Percentiles rank a stretch among this genome's conserved stretches.
Evolutionary conservation across 1,140 invertebrate genomes (phyloP).

Genomic region (Ceratina australensis): DNA sequence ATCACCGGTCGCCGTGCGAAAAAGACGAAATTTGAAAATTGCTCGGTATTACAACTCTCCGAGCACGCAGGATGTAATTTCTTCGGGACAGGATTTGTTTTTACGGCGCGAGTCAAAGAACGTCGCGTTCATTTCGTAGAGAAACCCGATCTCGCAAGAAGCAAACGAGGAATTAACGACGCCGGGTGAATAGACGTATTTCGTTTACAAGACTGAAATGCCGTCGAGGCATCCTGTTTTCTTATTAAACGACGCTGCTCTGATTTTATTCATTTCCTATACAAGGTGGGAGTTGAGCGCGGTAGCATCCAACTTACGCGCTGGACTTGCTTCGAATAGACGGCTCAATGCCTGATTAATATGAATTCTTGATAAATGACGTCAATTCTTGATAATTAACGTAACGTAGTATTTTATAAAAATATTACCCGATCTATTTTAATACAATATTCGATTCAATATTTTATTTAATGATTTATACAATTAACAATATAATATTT

Average conservation of each 20-base stretch:
- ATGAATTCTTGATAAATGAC: too few species aligned
- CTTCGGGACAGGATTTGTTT: constrained; percentile 25
- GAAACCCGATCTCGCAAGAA: constrained; percentile 8
- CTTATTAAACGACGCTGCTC: neutral
- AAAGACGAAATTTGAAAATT: constrained; percentile 9
- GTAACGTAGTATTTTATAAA: too few species aligned
- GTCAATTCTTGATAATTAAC: too few species aligned
- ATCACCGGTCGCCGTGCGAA: constrained; percentile 3
- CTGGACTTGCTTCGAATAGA: too few species aligned
- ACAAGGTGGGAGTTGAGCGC: too few species aligned
- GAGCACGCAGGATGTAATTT: constrained; percentile 16
- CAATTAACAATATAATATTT: too few species aligned
- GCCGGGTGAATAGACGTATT: neutral
- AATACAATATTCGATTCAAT: too few species aligned
- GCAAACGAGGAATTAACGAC: constrained; percentile 4
- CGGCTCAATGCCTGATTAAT: too few species aligned
- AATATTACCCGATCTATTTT: too few species aligned
- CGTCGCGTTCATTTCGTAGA: constrained; percentile 12
- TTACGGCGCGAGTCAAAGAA: neutral
- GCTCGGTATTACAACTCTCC: constrained; percentile 20
- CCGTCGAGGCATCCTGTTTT: neutral
- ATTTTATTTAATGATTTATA: too few species aligned
- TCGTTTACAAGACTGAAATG: constrained; percentile 4
- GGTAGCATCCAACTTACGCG: too few species aligned
- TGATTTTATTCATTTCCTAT: too few species aligned